phyloP scores from a whole-genome alignment of 2,888 invertebrate genomes.

The Griposia aprilina region DNA sequence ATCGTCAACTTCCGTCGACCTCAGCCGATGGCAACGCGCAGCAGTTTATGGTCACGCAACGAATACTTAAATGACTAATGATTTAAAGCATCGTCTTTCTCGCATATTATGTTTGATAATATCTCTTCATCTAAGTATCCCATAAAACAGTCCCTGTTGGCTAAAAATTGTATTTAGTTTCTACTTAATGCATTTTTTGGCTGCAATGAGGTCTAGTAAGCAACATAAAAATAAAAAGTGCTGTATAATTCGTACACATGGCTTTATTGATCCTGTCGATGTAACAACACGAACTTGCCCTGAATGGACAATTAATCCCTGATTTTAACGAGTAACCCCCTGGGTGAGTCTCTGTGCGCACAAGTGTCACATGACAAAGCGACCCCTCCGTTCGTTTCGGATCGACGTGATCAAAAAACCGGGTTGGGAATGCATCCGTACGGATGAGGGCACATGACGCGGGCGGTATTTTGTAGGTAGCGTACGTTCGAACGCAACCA shows the following conservation, averaged over 20 bases:
- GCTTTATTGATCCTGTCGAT: slow-evolving; percentile 65
- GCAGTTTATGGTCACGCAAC: slow-evolving; percentile 80
- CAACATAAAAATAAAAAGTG: slow-evolving; percentile 22
- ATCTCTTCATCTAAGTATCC: background rate
- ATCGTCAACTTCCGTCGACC: slow-evolving; percentile 86
- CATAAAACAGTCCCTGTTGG: background rate
- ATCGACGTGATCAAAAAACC: slow-evolving; percentile 87
- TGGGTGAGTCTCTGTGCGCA: slow-evolving; percentile 83
- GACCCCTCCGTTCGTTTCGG: slow-evolving; percentile 85
- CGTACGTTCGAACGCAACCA: slow-evolving; percentile 38
- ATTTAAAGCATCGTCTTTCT: slow-evolving; percentile 57
- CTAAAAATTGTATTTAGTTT: background rate
- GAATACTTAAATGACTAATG: slow-evolving; percentile 60
- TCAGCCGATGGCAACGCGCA: slow-evolving; percentile 74
- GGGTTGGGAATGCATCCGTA: slow-evolving; percentile 86
- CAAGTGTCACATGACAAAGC: slow-evolving; percentile 89
- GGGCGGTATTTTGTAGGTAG: slow-evolving; percentile 55
- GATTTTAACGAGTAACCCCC: slow-evolving; percentile 86
- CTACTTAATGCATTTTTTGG: background rate
- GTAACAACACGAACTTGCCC: slow-evolving; percentile 66
- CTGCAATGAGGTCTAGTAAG: background rate
- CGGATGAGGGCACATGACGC: slow-evolving; percentile 75
- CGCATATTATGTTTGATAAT: slow-evolving; percentile 19
- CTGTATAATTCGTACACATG: slow-evolving; percentile 47
- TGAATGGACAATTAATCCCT: slow-evolving; percentile 84